Conservation (phyloP, 1,140 invertebrate species). For the Frieseomelitta varia region DNA sequence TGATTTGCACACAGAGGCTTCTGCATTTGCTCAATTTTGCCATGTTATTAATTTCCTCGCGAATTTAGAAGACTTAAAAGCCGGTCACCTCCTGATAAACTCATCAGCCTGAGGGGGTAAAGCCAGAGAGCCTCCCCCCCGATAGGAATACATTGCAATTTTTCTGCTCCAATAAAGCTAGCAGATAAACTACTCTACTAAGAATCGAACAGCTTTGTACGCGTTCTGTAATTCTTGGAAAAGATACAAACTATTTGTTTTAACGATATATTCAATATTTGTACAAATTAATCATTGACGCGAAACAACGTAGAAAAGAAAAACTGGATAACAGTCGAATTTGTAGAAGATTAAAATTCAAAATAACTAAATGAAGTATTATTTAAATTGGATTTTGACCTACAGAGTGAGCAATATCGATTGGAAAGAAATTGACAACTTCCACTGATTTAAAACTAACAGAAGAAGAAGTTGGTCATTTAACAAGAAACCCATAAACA, state of each 20-base stretch:
- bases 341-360: neutral
- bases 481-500: neutral
- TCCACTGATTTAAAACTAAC: neutral
- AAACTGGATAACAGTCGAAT: neutral
- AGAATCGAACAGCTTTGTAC: neutral
- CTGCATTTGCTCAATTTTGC: neutral
- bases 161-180: slow-evolving; percentile 38
- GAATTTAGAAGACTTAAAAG: slow-evolving; percentile 10
- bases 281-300: neutral
- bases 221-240: neutral
- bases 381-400: neutral
- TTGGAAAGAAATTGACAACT: neutral
- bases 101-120: neutral
- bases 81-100: slow-evolving; percentile 39
- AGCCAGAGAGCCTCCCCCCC: slow-evolving; percentile 9
- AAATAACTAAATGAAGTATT: neutral
- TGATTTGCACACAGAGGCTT: neutral
- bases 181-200: neutral
- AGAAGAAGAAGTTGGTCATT: neutral
- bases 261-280: neutral
- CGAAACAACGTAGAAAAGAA: too few species aligned
- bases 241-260: neutral
- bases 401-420: neutral
- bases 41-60: slow-evolving; percentile 12
- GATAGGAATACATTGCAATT: slow-evolving; percentile 41